These are phyloP conservation scores for Rhinichthys klamathensis DNA, from an alignment of 2,113 vertebrate species.

Conservation along the genomic window DNA sequence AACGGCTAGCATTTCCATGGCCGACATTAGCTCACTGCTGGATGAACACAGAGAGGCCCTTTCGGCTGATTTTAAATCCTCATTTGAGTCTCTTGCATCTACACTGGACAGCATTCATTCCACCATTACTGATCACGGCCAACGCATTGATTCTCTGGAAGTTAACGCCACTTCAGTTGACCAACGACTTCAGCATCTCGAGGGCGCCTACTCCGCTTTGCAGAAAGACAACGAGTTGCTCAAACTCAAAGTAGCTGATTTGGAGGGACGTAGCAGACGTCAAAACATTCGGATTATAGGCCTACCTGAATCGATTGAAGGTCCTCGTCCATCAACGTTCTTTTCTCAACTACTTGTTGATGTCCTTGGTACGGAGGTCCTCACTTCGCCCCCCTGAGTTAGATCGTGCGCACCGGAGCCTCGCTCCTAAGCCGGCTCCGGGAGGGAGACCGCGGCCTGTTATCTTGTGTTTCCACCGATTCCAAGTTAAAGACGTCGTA, in stretches of 20 bases:
- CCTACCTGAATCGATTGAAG: background rate
- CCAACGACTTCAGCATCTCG: background rate
- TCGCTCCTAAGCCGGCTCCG: background rate
- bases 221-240: background rate
- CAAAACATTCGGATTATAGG: conserved; percentile 1
- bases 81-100: background rate
- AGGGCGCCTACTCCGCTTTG: background rate
- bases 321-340: background rate
- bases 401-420: background rate
- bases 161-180: background rate
- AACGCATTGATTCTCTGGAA: background rate
- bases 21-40: background rate
- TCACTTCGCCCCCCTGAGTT: background rate
- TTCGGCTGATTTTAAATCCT: background rate
- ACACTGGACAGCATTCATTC: background rate
- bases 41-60: conserved; percentile 20
- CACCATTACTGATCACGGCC: background rate
- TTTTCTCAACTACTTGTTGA: background rate
- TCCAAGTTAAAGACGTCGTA: background rate
- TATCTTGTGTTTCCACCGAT: too few species aligned
- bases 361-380: background rate
- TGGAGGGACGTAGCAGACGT: conserved; percentile 22
- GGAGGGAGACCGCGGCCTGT: background rate
- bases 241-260: conserved; percentile 8
- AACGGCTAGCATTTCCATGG: background rate